Percentiles rank a stretch among this genome's conserved stretches.
Conservation (phyloP, 2,888 invertebrate genomes). For the Drosophila neutralis region DNA sequence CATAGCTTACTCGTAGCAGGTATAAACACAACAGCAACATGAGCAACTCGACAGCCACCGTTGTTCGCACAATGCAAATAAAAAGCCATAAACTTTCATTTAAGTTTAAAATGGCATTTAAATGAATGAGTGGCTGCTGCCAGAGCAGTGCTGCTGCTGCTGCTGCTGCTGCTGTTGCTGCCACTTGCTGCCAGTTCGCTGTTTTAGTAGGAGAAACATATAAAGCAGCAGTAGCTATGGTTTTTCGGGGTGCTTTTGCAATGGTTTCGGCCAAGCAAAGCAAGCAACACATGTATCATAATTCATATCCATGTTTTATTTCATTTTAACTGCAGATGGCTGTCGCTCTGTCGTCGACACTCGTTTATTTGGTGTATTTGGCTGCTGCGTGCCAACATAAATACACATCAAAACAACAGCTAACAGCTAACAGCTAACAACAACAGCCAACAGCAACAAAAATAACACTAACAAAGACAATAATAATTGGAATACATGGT, state of each 20-base stretch:
- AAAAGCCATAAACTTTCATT: conserved; percentile 82
- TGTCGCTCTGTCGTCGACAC: conserved; percentile 37
- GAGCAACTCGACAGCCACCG: conserved; percentile 25
- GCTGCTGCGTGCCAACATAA: conserved; percentile 77
- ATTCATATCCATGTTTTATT: conserved; percentile 81
- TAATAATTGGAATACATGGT: conserved; percentile 39
- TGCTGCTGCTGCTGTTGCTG: conserved; percentile 37
- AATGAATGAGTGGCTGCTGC: conserved; percentile 80
- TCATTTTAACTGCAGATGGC: conserved; percentile 64
- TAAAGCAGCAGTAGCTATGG: not conserved
- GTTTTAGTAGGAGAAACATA: conserved; percentile 1
- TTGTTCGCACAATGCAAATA: conserved; percentile 66
- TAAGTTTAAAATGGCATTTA: conserved; percentile 83
- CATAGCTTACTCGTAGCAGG: conserved; percentile 22
- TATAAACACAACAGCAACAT: conserved; percentile 30
- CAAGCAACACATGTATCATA: conserved; percentile 81
- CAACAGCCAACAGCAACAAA: conserved; percentile 41
- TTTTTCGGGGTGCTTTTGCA: conserved; percentile 19
- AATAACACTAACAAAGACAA: conserved; percentile 30
- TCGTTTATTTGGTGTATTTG: conserved; percentile 65
- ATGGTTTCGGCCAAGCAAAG: conserved; percentile 21
- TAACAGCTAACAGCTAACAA: conserved; percentile 32
- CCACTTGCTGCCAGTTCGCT: conserved; percentile 32
- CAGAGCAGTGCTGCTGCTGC: conserved; percentile 12
- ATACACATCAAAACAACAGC: conserved; percentile 62